Conservation (phyloP, 1,140 invertebrate genomes). For the Eriosoma lanigerum region DNA sequence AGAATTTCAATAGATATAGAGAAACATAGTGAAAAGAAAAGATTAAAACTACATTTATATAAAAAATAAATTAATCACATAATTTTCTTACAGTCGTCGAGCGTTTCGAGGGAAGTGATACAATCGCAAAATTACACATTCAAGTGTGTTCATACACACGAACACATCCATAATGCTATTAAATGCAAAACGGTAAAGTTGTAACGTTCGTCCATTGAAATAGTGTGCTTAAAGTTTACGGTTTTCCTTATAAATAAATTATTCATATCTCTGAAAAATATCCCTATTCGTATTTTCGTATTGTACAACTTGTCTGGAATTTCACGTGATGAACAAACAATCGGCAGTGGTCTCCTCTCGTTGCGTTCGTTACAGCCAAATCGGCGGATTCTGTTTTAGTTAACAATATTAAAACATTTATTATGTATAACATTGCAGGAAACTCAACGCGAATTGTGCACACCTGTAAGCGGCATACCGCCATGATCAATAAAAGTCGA, state of each 20-base stretch:
- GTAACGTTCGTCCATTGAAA: neutral
- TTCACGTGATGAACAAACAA: neutral
- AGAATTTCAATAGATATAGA: too few relatives aligned
- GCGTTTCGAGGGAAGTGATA: neutral
- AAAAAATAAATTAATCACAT: too few relatives aligned
- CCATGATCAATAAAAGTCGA: neutral
- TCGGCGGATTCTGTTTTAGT: neutral
- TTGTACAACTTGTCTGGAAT: neutral
- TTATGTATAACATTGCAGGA: neutral
- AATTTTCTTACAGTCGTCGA: too few relatives aligned
- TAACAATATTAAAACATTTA: slow-evolving; percentile 1
- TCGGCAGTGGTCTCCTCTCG: neutral
- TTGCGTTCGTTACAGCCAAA: neutral
- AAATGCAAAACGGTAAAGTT: neutral
- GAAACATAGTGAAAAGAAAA: too few relatives aligned
- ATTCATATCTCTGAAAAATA: slow-evolving; percentile 24
- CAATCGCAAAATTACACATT: neutral
- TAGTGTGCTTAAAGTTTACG: neutral
- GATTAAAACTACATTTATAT: too few relatives aligned
- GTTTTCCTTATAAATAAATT: neutral
- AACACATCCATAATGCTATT: too few relatives aligned
- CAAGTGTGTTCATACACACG: neutral
- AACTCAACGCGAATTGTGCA: too few relatives aligned
- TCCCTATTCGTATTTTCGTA: neutral
- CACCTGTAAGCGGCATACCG: too few relatives aligned